Base-by-base conservation (phyloP, 1,140 invertebrate genomes). In the Drosophila bocqueti region DNA sequence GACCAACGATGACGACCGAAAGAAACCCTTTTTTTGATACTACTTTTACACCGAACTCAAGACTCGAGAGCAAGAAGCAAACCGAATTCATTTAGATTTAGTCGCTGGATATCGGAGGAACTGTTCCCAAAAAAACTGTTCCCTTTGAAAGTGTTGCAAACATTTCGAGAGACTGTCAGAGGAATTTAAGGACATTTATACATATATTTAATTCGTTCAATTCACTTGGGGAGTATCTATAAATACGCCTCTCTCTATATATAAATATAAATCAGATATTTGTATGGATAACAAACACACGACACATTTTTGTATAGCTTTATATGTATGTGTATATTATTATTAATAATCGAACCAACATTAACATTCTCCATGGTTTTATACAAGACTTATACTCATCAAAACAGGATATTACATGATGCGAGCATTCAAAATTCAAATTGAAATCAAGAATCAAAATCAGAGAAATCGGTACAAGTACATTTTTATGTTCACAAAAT, bases 271-370 rank as follows among this genome's bases (percentile, higher is more conserved):
- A 76, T 62, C 42, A 15, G 46, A 76, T 68, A 72, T 31, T 58
- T 69, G 65, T 72, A 72, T 47, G 54, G 45, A 68, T 65, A 83
- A 50, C 24, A 50, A 38, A 38, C 34, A 83, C 52, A 74, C 57
- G 18, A 83, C 52, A 74, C 57, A 73, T 76, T 85, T 86, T 86
- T 68, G 58, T 87, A 86, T 87, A 86, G 83, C 83, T 86, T 86
- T 86, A 86, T 76, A 87, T 86, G 80, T 82, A 79, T 78, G 52
- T 78, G 52, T 55, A 55, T 55, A 55, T 55, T 55, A 55, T 55
- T 55, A 58, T 79, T 83, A 85, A 67, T 73, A 73, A 85, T 65
- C 69, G 79, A 73, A 61, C 54, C 42, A 87, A 67, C 59, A 82
- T 79, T 83, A 87, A 67, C 59, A 82, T 79, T 83, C 65, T 71